Percentiles rank a stretch among this genome's conserved stretches.
Evolutionary conservation across 2,797 vertebrate species (phyloP).

Genomic region (Pseudomugil gertrudae): DNA sequence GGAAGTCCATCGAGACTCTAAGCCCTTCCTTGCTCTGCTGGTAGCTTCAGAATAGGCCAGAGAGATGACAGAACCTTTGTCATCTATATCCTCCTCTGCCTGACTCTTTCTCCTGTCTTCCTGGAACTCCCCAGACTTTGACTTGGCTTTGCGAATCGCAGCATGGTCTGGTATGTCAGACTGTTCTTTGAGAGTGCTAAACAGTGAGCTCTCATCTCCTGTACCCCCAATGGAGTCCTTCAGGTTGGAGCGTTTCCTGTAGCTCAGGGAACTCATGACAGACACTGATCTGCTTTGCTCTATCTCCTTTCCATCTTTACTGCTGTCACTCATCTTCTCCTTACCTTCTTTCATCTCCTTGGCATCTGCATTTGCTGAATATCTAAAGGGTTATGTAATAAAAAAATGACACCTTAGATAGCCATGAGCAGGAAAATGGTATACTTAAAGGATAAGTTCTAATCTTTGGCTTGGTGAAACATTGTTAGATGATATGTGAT

Average conservation of each 20-base stretch:
- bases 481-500: slow-evolving; percentile 12
- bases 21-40: slow-evolving; percentile 83
- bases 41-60: slow-evolving; percentile 86
- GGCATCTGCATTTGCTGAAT: slow-evolving; percentile 77
- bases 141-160: slow-evolving; percentile 81
- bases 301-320: slow-evolving; percentile 83
- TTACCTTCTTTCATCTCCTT: slow-evolving; percentile 81
- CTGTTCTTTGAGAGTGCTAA: slow-evolving; percentile 88
- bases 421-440: slow-evolving; percentile 34
- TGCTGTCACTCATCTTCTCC: slow-evolving; percentile 72
- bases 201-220: slow-evolving; percentile 89
- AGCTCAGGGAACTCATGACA: slow-evolving; percentile 93
- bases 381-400: slow-evolving; percentile 69
- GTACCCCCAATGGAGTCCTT: slow-evolving; percentile 93
- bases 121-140: slow-evolving; percentile 68
- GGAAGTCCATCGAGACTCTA: slow-evolving; percentile 89
- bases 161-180: slow-evolving; percentile 83
- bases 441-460: slow-evolving; percentile 7
- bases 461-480: slow-evolving; percentile 15
- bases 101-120: slow-evolving; percentile 76
- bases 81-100: slow-evolving; percentile 76
- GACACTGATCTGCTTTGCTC: slow-evolving; percentile 88
- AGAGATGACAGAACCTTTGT: slow-evolving; percentile 85
- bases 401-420: slow-evolving; percentile 49
- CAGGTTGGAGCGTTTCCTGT: slow-evolving; percentile 90